Evolutionary conservation across 2,797 vertebrate species (phyloP), one percentile per base, ranked within the genome.

Genomic region (Helicolenus hilgendorfi): DNA sequence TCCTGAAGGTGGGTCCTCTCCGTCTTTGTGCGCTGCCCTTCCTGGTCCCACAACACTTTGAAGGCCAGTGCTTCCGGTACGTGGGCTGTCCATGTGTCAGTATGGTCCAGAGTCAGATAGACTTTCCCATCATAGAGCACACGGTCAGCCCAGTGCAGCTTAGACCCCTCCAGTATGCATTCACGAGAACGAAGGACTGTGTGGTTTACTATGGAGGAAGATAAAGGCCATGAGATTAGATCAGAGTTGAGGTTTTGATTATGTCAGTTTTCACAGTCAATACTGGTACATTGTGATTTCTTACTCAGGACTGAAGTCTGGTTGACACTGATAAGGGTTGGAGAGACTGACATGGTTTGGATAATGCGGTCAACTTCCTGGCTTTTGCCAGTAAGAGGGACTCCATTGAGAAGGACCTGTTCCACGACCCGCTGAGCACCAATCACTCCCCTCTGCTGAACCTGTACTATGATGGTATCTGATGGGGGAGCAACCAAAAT

Each of bases 111-210:
- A 36, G 64, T 92, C 53, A 97, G 86, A 67, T 83, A 96, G 22
- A 95, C 81, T 33, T 71, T 70, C 7, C 95, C 91, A 14, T 96
- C 88, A 15, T 38, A 91, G 53, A 95, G 89, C 24, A 97, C 79
- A 27, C 86, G 87, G 79, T 97, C 96, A 0, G 56, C 67, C 89
- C 92, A 93, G 31, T 87, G 89, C 62, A 96, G 68, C 78, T 31
- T 59, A 65, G 88, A 82, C 4, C 95, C 96, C 59, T 94, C 93
- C 64, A 95, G 63, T 31, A 80, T 88, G 71, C 97, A 97, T 35
- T 96, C 95, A 45, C 91, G 94, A 18, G 93, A 92, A 41, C 77
- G 87, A 33, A 94, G 77, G 13, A 95, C 63, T 13, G 86, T 96
- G 79, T 92, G 87, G 70, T 91, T 90, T 24, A 35, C 97, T 97